Conservation (phyloP, 1,140 invertebrate species). For the Magallana gigas region DNA sequence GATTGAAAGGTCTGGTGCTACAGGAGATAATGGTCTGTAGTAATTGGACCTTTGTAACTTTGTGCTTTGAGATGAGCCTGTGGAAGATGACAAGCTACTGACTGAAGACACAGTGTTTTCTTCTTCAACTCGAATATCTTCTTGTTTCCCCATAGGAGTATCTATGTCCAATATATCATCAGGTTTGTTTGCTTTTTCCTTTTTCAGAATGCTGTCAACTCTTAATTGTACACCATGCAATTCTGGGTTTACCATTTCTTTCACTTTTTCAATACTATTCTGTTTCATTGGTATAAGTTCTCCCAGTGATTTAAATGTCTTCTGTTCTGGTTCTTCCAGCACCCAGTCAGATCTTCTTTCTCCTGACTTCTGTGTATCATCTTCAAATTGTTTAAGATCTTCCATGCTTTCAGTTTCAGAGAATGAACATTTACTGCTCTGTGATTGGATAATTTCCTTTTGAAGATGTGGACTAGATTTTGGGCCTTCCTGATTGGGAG, state of each 20-base stretch:
- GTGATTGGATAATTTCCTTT: background rate
- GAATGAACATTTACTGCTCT: background rate
- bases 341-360: background rate
- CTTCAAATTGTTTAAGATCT: background rate
- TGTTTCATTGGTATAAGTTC: background rate
- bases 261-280: background rate
- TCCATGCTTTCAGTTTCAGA: background rate
- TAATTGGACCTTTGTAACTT: background rate
- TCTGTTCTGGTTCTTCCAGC: background rate
- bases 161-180: background rate
- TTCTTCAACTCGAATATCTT: background rate
- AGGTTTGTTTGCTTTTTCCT: background rate
- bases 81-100: background rate
- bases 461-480: background rate
- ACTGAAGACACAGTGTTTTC: background rate
- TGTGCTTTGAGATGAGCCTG: background rate
- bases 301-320: background rate
- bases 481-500: background rate
- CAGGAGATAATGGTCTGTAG: slow-evolving; percentile 6
- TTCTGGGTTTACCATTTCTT: background rate
- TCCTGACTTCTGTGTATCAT: background rate
- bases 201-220: background rate
- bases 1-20: background rate
- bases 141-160: background rate
- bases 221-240: background rate